phyloP scores from a whole-genome alignment of 1,140 invertebrate genomes.

The Diachasmimorpha longicaudata region DNA sequence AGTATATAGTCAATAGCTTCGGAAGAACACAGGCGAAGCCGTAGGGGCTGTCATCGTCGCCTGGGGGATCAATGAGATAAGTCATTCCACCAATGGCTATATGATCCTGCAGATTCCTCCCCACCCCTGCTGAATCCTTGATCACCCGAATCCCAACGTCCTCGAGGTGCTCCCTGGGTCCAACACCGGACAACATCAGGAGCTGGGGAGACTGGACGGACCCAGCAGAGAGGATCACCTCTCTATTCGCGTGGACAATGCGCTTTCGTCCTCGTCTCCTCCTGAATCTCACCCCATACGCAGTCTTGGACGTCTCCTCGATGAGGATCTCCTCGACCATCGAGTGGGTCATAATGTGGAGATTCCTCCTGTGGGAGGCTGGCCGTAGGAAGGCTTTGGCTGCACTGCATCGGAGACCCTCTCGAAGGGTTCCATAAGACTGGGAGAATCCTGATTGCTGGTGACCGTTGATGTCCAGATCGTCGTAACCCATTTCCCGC shows the following conservation, averaged over 20 bases:
- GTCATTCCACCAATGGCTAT: slow-evolving; percentile 82
- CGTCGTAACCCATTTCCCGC: slow-evolving; percentile 84
- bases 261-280: slow-evolving; percentile 69
- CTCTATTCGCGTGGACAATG: slow-evolving; percentile 72
- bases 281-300: slow-evolving; percentile 77
- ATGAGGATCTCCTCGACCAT: slow-evolving; percentile 77
- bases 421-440: slow-evolving; percentile 85
- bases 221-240: slow-evolving; percentile 81
- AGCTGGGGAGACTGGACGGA: slow-evolving; percentile 83
- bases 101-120: slow-evolving; percentile 83
- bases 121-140: slow-evolving; percentile 72
- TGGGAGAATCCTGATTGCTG: slow-evolving; percentile 86
- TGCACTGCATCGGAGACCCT: slow-evolving; percentile 86
- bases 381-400: slow-evolving; percentile 88
- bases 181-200: slow-evolving; percentile 87
- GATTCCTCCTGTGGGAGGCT: slow-evolving; percentile 75
- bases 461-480: slow-evolving; percentile 85
- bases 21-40: slow-evolving; percentile 66
- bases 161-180: slow-evolving; percentile 76
- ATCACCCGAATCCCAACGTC: slow-evolving; percentile 74
- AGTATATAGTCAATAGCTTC: background rate
- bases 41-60: slow-evolving; percentile 75
- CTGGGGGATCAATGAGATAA: slow-evolving; percentile 76
- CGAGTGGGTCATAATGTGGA: slow-evolving; percentile 79
- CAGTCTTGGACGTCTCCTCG: slow-evolving; percentile 73